phyloP scores from a whole-genome alignment of 92 coral and sea anemone species.

The Phymanthus crucifer region DNA sequence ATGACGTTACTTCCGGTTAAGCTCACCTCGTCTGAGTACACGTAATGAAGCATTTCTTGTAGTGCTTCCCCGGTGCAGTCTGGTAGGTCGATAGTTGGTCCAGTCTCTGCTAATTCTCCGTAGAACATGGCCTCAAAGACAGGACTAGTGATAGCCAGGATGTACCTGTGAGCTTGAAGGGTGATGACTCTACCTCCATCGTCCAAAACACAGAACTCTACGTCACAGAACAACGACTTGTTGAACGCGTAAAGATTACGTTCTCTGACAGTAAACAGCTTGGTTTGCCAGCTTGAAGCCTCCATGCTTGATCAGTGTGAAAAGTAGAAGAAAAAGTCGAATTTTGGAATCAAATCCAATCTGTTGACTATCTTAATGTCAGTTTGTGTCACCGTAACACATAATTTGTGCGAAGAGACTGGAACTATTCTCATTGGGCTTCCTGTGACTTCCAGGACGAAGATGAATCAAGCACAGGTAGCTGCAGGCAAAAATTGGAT shows the following conservation, averaged over 20 bases:
- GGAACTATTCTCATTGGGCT: background rate
- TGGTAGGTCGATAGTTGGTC: conserved; percentile 54
- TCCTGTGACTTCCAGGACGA: background rate
- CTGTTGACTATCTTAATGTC: no score
- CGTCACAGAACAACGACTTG: conserved; percentile 56
- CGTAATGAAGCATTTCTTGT: conserved; percentile 67
- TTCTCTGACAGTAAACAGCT: conserved; percentile 51
- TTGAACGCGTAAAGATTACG: conserved; percentile 58
- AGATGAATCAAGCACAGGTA: background rate
- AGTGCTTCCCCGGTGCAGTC: conserved; percentile 70
- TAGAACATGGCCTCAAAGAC: conserved; percentile 77
- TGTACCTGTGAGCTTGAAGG: conserved; percentile 69
- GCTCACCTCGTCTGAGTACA: conserved; percentile 61
- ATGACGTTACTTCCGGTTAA: conserved; percentile 55
- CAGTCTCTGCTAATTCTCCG: conserved; percentile 66
- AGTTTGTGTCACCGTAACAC: no score
- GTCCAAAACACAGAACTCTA: conserved; percentile 35
- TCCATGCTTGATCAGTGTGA: conserved; percentile 7
- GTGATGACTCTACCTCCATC: conserved; percentile 34
- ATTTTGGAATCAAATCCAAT: no score
- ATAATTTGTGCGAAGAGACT: background rate
- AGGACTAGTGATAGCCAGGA: conserved; percentile 70
- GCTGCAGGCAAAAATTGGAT: no score
- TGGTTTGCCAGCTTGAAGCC: conserved; percentile 55
- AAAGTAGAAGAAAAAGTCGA: no score